phyloP scores from a whole-genome alignment of 2,113 vertebrate species.

The Xiphorhynchus elegans region DNA sequence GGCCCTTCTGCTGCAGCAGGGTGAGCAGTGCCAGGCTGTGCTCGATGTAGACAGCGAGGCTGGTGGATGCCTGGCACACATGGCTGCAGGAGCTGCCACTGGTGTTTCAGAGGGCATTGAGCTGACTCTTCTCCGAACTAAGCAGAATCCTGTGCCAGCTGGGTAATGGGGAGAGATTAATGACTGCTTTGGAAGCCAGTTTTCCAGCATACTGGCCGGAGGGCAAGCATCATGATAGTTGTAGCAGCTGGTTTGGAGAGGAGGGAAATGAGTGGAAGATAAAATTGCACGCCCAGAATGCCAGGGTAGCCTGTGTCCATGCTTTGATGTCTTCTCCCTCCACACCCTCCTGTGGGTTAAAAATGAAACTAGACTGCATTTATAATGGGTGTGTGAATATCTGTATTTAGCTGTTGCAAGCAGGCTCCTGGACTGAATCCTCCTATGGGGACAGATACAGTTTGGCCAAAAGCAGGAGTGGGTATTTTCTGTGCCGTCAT shows the following conservation, averaged over 20 bases:
- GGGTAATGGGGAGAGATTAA: constrained; percentile 38
- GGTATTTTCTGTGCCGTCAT: not conserved
- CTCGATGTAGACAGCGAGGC: not conserved
- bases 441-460: not conserved
- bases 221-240: constrained; percentile 37
- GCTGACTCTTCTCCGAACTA: not conserved
- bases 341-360: constrained; percentile 46
- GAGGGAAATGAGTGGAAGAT: constrained; percentile 34
- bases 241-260: constrained; percentile 47
- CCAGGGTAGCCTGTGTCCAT: constrained; percentile 5
- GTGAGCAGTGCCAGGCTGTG: not conserved
- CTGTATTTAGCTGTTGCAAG: constrained; percentile 40
- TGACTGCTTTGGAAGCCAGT: constrained; percentile 45
- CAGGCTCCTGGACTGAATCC: constrained; percentile 1
- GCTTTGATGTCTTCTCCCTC: constrained; percentile 48
- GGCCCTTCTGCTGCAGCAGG: not conserved
- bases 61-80: accelerated
- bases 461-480: not conserved
- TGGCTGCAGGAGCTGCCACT: not conserved
- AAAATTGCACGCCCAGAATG: constrained; percentile 31
- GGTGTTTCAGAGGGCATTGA: not conserved
- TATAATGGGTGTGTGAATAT: constrained; percentile 35
- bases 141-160: constrained; percentile 42
- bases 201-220: constrained; percentile 44
- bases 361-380: constrained; percentile 50